Evolutionary conservation across 1,140 invertebrate species (phyloP).

Genomic region (Bombyx mandarina): DNA sequence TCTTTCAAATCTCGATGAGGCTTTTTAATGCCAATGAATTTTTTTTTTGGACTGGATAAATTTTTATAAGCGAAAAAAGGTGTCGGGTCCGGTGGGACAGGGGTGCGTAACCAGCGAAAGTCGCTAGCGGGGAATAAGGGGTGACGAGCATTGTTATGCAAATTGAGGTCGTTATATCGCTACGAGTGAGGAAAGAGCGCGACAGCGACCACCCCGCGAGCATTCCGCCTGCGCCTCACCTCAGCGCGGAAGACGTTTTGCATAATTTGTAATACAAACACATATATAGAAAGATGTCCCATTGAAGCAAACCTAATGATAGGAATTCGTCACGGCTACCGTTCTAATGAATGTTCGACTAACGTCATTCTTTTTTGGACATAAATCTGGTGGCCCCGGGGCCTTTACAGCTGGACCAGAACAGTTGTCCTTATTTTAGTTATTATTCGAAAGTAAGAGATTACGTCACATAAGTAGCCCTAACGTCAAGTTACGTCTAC

Average conservation of each 20-base stretch:
- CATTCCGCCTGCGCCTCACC: constrained; percentile 41
- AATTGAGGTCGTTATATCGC: constrained; percentile 70
- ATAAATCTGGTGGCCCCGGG: too few relatives aligned
- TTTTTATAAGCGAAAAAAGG: constrained; percentile 45
- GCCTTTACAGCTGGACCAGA: too few relatives aligned
- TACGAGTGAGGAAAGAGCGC: constrained; percentile 68
- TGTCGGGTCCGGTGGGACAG: constrained; percentile 56
- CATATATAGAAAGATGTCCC: constrained; percentile 9
- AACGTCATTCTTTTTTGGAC: too few relatives aligned
- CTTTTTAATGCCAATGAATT: constrained; percentile 24
- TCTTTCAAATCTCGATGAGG: too few relatives aligned
- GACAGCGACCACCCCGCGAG: constrained; percentile 51
- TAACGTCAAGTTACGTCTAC: too few relatives aligned
- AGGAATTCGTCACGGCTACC: too few relatives aligned
- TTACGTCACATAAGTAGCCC: too few relatives aligned
- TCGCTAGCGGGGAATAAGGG: constrained; percentile 63
- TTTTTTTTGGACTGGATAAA: constrained; percentile 36
- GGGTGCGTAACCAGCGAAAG: constrained; percentile 55
- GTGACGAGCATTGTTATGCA: constrained; percentile 70
- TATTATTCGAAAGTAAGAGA: too few relatives aligned
- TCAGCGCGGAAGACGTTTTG: constrained; percentile 58
- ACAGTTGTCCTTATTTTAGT: too few relatives aligned
- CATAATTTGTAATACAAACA: constrained; percentile 66
- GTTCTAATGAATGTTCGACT: too few relatives aligned
- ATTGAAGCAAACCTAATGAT: too few relatives aligned